Conservation (phyloP, 2,113 vertebrate genomes). For the Furnarius figulus region DNA sequence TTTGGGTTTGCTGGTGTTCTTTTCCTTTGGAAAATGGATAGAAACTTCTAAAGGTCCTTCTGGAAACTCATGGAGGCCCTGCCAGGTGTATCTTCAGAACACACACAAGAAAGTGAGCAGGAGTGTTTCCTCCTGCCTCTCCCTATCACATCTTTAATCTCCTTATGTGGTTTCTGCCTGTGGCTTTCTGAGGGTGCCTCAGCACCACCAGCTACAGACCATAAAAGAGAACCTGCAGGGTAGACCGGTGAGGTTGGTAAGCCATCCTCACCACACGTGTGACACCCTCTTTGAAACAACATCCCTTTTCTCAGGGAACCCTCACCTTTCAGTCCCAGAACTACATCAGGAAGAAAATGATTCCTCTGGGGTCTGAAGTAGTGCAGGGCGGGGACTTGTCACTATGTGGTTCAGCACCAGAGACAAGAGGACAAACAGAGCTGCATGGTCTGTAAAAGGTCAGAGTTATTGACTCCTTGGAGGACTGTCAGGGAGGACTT, state of each 20-base stretch:
- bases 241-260: background rate
- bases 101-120: background rate
- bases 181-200: background rate
- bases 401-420: accelerated
- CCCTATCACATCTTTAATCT: background rate
- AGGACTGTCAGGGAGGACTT: background rate
- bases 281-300: background rate
- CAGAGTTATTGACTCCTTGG: background rate
- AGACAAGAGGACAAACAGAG: background rate
- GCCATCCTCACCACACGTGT: background rate
- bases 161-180: background rate
- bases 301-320: background rate
- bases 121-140: background rate
- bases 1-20: background rate
- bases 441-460: background rate
- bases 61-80: background rate
- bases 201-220: background rate
- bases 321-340: background rate
- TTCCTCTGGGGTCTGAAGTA: background rate
- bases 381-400: background rate
- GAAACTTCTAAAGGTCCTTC: background rate
- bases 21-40: background rate
- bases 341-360: background rate
- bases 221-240: background rate
- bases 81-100: background rate